Percentiles rank a stretch among this genome's conserved stretches.
These are phyloP conservation scores for Rafetus swinhoei DNA, from an alignment of 2,113 vertebrate species.

Conservation along the genomic window DNA sequence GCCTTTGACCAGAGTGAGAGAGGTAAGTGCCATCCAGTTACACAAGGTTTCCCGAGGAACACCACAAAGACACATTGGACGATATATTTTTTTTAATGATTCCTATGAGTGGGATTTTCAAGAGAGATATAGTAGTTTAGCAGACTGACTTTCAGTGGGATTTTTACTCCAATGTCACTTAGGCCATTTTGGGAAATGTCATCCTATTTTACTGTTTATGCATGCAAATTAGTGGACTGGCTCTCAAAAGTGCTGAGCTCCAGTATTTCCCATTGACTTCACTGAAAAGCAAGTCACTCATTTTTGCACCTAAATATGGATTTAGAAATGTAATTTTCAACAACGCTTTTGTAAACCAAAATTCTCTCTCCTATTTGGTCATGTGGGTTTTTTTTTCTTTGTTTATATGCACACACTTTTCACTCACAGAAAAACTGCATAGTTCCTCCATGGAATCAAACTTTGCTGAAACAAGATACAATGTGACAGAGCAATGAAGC, in stretches of 20 bases:
- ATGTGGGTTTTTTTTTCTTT: neutral
- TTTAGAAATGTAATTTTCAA: neutral
- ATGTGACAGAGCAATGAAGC: neutral
- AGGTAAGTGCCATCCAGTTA: too few species aligned
- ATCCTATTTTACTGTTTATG: conserved; percentile 22
- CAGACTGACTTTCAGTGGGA: neutral
- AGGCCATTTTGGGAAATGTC: conserved; percentile 25
- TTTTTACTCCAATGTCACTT: conserved; percentile 13
- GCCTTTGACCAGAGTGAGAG: too few species aligned
- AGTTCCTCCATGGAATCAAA: neutral
- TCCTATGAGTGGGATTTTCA: neutral
- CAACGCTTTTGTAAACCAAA: conserved; percentile 6
- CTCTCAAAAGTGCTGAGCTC: neutral
- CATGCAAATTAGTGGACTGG: neutral
- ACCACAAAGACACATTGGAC: accelerated
- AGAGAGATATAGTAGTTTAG: neutral
- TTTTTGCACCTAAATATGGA: neutral
- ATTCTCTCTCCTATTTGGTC: neutral
- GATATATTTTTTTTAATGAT: neutral
- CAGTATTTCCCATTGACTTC: neutral
- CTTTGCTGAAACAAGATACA: neutral
- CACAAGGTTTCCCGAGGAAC: neutral
- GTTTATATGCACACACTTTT: neutral
- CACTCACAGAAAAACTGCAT: accelerated
- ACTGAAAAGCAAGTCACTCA: neutral